These are phyloP conservation scores for Hystrix brachyura DNA, from an alignment of 2,113 vertebrate species.

Conservation along the genomic window DNA sequence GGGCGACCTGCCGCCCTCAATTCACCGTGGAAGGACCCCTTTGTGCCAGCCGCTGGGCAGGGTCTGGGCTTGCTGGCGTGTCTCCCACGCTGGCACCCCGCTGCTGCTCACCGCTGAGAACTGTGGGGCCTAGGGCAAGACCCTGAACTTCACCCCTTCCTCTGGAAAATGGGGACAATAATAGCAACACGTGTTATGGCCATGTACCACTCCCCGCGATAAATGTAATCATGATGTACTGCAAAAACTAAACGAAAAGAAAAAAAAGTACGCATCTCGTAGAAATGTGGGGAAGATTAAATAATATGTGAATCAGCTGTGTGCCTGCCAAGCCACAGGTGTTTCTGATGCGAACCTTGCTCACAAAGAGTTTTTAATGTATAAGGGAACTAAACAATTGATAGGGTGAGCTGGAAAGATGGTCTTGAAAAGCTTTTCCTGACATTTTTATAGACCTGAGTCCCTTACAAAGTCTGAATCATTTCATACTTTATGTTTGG, in stretches of 20 bases:
- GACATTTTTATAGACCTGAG: neutral
- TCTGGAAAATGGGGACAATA: neutral
- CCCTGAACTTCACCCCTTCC: neutral
- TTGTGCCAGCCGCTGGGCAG: neutral
- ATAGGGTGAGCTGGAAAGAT: neutral
- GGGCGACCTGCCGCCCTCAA: neutral
- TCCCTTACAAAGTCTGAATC: neutral
- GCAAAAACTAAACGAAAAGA: neutral
- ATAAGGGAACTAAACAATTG: neutral
- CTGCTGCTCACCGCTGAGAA: neutral
- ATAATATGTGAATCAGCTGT: neutral
- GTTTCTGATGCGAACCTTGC: neutral
- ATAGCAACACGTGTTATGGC: neutral
- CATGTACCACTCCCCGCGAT: neutral
- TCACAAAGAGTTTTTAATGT: neutral
- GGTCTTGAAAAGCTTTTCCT: constrained; percentile 1
- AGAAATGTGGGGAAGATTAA: neutral
- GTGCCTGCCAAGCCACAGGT: neutral
- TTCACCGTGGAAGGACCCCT: neutral
- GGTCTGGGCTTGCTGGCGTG: neutral
- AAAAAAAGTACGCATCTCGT: neutral
- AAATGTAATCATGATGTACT: neutral
- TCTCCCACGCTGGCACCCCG: neutral
- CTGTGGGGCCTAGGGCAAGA: neutral
- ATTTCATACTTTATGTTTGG: neutral